Evolutionary conservation across 2,888 invertebrate species (phyloP).

Genomic region (Drosophila nr. medialis): DNA sequence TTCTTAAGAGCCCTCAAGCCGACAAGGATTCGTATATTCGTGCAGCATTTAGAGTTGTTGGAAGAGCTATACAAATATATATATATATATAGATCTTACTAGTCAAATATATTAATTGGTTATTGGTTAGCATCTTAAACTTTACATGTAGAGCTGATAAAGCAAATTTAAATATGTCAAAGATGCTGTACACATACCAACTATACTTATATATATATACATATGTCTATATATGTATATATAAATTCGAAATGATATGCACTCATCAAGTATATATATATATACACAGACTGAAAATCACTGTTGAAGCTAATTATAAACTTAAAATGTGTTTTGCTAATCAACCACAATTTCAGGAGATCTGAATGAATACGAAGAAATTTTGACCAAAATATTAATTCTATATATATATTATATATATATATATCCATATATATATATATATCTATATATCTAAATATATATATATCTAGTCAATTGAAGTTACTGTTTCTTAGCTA

Average conservation of each 20-base stretch:
- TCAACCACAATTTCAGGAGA: neutral
- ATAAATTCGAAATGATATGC: too few species aligned
- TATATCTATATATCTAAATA: too few species aligned
- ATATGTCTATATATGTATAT: too few species aligned
- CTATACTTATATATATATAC: neutral
- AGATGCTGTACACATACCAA: neutral
- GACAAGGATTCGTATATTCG: neutral
- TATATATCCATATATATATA: too few species aligned
- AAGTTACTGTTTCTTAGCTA: neutral
- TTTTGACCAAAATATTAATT: neutral
- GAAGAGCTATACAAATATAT: too few species aligned
- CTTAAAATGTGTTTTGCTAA: too few species aligned
- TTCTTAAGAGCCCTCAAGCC: neutral
- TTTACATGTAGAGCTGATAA: neutral
- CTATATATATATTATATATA: neutral
- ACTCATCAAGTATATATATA: too few species aligned
- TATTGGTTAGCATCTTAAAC: neutral
- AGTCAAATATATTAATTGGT: neutral
- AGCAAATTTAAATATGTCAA: neutral
- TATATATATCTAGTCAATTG: neutral
- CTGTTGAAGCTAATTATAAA: too few species aligned
- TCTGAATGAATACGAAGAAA: conserved; percentile 2
- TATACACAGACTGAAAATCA: neutral
- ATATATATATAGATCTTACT: neutral
- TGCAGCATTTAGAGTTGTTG: too few species aligned